Base-by-base conservation (phyloP, 2,113 vertebrate species). In the Lagopus leucura region DNA sequence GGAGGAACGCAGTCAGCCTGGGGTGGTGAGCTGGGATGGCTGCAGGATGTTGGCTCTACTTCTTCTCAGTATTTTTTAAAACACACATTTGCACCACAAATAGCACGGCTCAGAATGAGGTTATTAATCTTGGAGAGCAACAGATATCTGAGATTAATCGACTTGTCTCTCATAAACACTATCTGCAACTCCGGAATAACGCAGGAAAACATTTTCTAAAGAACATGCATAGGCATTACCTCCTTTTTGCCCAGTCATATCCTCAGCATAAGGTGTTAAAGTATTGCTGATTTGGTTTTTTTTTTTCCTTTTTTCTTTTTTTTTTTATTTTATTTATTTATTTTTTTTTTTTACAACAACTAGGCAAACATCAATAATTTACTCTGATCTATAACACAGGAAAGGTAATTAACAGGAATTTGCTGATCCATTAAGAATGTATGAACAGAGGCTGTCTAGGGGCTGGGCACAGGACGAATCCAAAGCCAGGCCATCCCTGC, bases 131-230 rank as follows among this genome's bases (percentile, higher is more conserved):
- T 42, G 30, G 73, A 89, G 71, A 82, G 52, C 45, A 60, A 38
- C 65, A 17, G 36, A 47, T 30, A 71, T 36, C 43, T 67, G 74
- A 91, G 91, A 91, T 84, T 79, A 84, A 94, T 94, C 94, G 82
- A 63, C 52, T 54, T 76, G 50, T 55, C n/a, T 64, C 60, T 92
- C 88, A 28, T 32, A 55, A 60, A 85, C 36, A 74, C 6, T n/a
- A 81, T 50, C 52, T 89, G 82, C 14, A 94, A 65, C 52, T 84
- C 43, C 12, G 42, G 71, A 84, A 70, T 17, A 88, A 87, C 79
- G 70, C 25, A 8, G 88, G 86, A 86, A 76, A 28, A 6, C 34
- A 32, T 11, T 86, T 72, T 91, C 75, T n/a, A 75, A 91, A 64
- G 78, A 79, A 43, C 65, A 88, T 24, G 24, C 88, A 19, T 19